Evolutionary conservation across 2,113 vertebrate species (phyloP), one percentile per base, ranked within the genome.

Genomic region (Mystacornis crossleyi): DNA sequence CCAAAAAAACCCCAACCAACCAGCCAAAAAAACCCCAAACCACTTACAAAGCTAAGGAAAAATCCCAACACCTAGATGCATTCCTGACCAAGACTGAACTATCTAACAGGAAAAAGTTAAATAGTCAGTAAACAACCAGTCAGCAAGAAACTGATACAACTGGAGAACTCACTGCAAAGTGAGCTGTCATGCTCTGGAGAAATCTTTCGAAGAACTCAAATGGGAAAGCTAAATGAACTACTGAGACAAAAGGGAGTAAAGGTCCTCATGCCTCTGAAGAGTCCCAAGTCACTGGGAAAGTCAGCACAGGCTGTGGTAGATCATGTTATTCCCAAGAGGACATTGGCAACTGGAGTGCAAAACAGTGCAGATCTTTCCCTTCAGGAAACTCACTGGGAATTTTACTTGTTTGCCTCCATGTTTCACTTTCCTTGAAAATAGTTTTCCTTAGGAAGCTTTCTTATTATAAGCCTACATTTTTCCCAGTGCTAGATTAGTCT

Each of bases 311-410:
- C 28, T 79, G 65, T 61, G 17, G 31, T 12, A 34, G 61, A 86
- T 61, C n/a, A 48, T 3, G 8, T 60, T 47, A 64, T 8, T 14
- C 48, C 16, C 65, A 67, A 38, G 28, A 84, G 20, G 50, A 55
- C 58, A 34, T 0, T 12, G 14, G 54, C 48, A 90, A 34, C 61
- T 53, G 43, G n/a, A 79, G n/a, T 0, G 0, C 33, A 67, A 38
- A 60, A 50, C 2, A 4, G 42, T 10, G 5, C 40, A 48, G 4
- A 1, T 60, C 43, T 28, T 64, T 71, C 26, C 38, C 55, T 70
- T 74, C 61, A 55, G 28, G 45, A 81, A 91, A 74, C 26, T 11
- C 20, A 42, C 12, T 5, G n/a, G 10, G 21, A 58, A 31, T 79
- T 87, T 62, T 47, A 40, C 4, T 71, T 69, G 14, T 40, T 75